Evolutionary conservation across 1,140 invertebrate species (phyloP).

Genomic region (Aphelenchoides fujianensis): DNA sequence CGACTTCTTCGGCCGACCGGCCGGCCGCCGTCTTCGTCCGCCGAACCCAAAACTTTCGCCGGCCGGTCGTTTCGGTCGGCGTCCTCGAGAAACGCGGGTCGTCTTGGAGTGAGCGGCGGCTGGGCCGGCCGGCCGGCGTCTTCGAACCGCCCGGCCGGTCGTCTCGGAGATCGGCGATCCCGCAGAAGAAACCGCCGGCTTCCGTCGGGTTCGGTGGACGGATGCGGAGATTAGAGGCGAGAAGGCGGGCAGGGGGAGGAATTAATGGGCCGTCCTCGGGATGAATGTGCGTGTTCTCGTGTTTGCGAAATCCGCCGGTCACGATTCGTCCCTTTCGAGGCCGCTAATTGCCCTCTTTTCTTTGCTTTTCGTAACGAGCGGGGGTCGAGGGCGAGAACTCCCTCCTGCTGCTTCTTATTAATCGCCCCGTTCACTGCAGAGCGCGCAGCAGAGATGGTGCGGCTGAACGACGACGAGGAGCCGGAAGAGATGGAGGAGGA

Average conservation of each 20-base stretch:
- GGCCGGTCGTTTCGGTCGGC: no score
- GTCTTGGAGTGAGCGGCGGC: neutral
- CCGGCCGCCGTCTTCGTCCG: no score
- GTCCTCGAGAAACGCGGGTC: no score
- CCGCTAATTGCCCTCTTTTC: neutral
- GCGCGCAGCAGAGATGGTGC: constrained; percentile 6
- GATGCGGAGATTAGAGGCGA: neutral
- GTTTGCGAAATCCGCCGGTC: neutral
- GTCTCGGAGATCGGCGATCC: neutral
- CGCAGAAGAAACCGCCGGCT: no score
- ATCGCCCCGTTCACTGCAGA: no score
- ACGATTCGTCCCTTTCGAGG: neutral
- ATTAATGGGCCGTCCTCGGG: neutral
- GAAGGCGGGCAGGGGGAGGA: no score
- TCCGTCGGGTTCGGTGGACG: neutral
- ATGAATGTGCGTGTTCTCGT: constrained; percentile 2
- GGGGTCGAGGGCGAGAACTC: neutral
- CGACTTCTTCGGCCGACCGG: no score
- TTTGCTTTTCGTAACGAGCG: no score
- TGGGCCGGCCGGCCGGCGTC: neutral
- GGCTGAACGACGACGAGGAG: constrained; percentile 11
- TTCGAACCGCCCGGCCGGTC: no score
- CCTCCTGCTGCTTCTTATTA: neutral
- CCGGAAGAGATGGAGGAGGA: constrained; percentile 17
- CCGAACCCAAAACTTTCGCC: no score